Conservation (phyloP, 2,113 vertebrate genomes). For the Caloenas nicobarica region DNA sequence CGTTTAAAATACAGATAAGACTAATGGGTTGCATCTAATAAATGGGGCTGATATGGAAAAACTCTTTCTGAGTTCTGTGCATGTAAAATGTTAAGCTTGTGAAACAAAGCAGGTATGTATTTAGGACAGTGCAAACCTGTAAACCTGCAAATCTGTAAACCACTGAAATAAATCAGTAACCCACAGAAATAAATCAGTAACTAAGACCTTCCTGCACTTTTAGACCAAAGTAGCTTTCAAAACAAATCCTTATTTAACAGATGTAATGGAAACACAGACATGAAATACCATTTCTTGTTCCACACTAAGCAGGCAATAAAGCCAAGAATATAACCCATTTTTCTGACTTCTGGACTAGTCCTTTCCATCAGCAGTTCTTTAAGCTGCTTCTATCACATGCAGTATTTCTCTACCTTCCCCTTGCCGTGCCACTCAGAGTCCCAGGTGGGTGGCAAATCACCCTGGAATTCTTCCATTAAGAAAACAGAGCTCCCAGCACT, state of each 20-base stretch:
- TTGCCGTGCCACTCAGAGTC: not conserved
- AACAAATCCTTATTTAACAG: not conserved
- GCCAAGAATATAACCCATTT: not conserved
- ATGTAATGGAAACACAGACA: not conserved
- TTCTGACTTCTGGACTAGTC: not conserved
- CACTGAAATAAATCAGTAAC: not conserved
- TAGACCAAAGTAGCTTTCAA: not conserved
- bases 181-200: not conserved
- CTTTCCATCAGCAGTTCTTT: not conserved
- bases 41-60: not conserved
- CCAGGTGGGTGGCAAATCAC: slow-evolving; percentile 6
- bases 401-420: not conserved
- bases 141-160: not conserved
- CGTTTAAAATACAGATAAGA: not conserved
- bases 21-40: not conserved
- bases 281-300: not conserved
- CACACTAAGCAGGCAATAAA: not conserved
- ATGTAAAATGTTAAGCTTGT: not conserved
- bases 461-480: slow-evolving; percentile 17
- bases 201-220: not conserved
- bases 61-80: not conserved
- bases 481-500: not conserved
- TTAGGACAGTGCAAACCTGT: not conserved
- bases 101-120: not conserved
- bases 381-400: not conserved